Percentiles rank a stretch among this genome's conserved stretches.
phyloP scores from a whole-genome alignment of 2,888 invertebrate genomes.

The Parnassius glacialis region DNA sequence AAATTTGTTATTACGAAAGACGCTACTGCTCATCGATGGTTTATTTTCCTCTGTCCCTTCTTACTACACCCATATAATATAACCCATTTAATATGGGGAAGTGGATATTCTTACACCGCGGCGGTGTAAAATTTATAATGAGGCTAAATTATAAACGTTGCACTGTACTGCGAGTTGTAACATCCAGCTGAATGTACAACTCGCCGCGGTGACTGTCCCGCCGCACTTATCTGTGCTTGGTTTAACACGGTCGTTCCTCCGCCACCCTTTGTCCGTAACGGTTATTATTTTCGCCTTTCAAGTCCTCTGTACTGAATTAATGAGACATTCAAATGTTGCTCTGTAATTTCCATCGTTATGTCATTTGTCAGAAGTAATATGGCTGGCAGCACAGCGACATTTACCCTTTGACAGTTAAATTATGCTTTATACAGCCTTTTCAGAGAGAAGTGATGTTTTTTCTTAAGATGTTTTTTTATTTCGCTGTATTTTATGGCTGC shows the following conservation, averaged over 20 bases:
- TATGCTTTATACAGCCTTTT: background rate
- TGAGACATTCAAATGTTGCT: slow-evolving; percentile 22
- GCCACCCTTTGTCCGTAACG: slow-evolving; percentile 22
- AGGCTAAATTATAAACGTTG: background rate
- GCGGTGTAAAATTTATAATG: too few species aligned
- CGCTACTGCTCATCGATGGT: too few species aligned
- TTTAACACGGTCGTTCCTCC: slow-evolving; percentile 27
- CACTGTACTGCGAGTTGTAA: background rate
- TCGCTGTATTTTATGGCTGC: too few species aligned
- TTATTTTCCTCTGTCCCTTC: too few species aligned
- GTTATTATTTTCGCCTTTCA: slow-evolving; percentile 28
- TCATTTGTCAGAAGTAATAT: background rate
- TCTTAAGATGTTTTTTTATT: too few species aligned
- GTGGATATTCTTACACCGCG: too few species aligned
- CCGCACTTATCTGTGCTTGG: slow-evolving; percentile 27
- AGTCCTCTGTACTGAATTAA: slow-evolving; percentile 22
- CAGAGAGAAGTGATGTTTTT: too few species aligned
- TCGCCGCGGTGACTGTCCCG: slow-evolving; percentile 10
- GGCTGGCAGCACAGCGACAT: background rate
- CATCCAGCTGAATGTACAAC: slow-evolving; percentile 14
- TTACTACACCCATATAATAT: too few species aligned
- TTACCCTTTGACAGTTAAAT: slow-evolving; percentile 4
- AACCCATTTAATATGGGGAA: too few species aligned
- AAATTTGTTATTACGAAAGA: too few species aligned
- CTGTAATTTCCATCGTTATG: slow-evolving; percentile 6